Evolutionary conservation across 2,888 invertebrate species (phyloP), one percentile per base, ranked within the genome.

Genomic region (Limnephilus lunatus): DNA sequence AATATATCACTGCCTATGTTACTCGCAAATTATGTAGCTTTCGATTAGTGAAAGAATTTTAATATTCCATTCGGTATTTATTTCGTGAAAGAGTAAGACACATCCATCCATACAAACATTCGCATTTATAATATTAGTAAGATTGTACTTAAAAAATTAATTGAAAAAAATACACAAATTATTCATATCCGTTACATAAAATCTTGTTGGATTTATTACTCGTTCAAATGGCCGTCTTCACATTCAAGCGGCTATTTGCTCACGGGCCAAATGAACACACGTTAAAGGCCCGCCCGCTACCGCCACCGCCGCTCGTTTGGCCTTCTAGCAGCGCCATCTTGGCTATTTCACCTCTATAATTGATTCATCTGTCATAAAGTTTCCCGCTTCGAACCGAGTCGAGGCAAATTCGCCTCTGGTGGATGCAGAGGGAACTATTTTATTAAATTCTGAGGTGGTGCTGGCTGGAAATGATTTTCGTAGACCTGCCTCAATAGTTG

Each of bases 281-380:
- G 32, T n/a, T 32, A 19, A 88, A 35, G 32, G 68, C 88, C 32
- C 53, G 15, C 53, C 31, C 30, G 31, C 53, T n/a, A n/a, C 53
- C 31, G n/a, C 1, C 15, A 5, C 15, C 31, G 31, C 88, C 53
- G 83, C 83, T 83, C 14, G 19, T 19, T 53, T 53, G 53, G 53
- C 68, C 68, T 68, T 35, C 32, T 39, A 12, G 83, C 0, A 19
- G 32, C 83, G 83, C 83, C 83, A 83, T 86, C 86, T 86, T 44
- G 90, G 32, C 48, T 32, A 53, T 83, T 90, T 90, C 90, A 87
- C 81, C 89, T 90, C 81, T 91, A 91, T 92, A 92, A 92, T 92
- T 92, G 92, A 92, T 92, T 92, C 92, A 92, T 92, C 92, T 89
- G 90, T 92, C 92, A 92, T 92, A 92, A 91, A 92, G 92, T 92